Base-by-base conservation (phyloP, 1,140 invertebrate species). In the Drosophila gunungcola region DNA sequence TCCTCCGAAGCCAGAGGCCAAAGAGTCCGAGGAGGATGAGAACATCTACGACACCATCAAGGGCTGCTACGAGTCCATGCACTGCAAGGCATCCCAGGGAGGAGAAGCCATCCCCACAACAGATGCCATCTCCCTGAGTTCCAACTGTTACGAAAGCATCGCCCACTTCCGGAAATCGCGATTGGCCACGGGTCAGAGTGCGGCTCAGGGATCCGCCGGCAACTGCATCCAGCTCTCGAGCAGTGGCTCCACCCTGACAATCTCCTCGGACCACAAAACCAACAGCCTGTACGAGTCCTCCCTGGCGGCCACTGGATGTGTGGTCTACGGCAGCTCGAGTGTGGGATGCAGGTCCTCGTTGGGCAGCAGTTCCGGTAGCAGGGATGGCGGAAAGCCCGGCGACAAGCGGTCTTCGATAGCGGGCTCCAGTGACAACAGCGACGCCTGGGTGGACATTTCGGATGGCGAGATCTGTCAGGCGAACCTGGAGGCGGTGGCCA, bases 361-460 rank as follows among this genome's bases (percentile, higher is more conserved):
- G 43, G 68, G 78, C 57, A 92, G 63, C 32, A 67, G 68, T 12
- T 43, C 63, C 7, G 36, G 55, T 0, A 78, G 67, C 39, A 67
- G 73, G 48, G 68, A 56, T 0, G 32, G 58, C 6, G 54, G 72
- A 43, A 75, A 81, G 53, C 54, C 60, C 10, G 27, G 51, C 11
- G 67, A 91, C 5, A 78, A 84, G 52, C 55, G 80, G 32, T 81
- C 81, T 49, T 91, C 91, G 0, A 92, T 92, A 73, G 93, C 92
- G 32, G 93, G 93, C 36, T 92, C 93, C 48, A 94, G 94, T 62
- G 94, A 95, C 67, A 93, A 94, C 36, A 95, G 94, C 77, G 95
- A 95, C 61, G 95, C 95, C 65, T 95, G 95, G 95, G 94, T 95
- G 49, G 95, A 95, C 73, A 93, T 95, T 4, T 94, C 94, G 21